Evolutionary conservation across 2,797 vertebrate species (phyloP).

Genomic region (Cyclura pinguis): DNA sequence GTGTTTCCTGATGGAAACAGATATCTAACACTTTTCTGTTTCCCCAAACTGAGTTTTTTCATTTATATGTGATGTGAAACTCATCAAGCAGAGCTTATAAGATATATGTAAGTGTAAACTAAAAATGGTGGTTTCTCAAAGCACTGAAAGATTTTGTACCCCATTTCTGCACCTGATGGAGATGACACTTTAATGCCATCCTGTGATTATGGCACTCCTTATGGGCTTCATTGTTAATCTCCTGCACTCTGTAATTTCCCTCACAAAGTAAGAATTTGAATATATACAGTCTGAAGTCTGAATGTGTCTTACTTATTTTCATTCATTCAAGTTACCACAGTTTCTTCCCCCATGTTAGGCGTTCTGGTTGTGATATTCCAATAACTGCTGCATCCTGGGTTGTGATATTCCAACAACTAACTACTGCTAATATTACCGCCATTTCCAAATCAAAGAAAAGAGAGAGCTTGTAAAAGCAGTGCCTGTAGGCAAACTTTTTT

Average conservation of each 20-base stretch:
- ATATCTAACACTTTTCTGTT: neutral
- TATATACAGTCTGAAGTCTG: neutral
- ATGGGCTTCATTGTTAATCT: neutral
- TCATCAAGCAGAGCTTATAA: neutral
- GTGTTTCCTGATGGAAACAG: neutral
- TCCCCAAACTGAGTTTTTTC: rapidly evolving
- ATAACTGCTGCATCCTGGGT: neutral
- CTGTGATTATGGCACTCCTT: neutral
- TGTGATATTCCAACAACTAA: neutral
- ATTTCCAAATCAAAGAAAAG: neutral
- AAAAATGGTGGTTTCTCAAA: rapidly evolving
- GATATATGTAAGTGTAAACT: rapidly evolving
- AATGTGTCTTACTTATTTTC: neutral
- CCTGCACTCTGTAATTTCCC: neutral
- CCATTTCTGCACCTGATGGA: neutral
- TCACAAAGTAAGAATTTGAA: neutral
- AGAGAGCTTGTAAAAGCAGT: neutral
- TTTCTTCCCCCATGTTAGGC: neutral
- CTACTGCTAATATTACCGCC: neutral
- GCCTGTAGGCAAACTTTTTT: neutral
- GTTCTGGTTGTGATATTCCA: neutral
- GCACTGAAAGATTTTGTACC: neutral
- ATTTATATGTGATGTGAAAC: neutral
- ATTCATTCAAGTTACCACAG: constrained; percentile 2
- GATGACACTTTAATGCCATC: neutral